phyloP scores from a whole-genome alignment of 2,113 vertebrate genomes.

The Halcyon senegalensis region DNA sequence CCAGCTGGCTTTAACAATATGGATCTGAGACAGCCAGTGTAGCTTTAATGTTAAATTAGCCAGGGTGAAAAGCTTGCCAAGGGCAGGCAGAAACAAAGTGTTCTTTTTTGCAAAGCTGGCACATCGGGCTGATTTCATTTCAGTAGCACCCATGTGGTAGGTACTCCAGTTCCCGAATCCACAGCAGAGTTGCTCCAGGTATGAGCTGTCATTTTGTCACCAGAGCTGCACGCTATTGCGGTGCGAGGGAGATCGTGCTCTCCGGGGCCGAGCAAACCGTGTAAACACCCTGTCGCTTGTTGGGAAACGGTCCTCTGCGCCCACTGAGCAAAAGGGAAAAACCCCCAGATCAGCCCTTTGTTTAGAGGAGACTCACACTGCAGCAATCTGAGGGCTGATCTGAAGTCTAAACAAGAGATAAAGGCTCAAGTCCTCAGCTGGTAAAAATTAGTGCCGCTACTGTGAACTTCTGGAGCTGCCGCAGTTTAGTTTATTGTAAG shows the following conservation, averaged over 20 bases:
- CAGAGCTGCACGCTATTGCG: fast-evolving
- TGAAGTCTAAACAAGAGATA: slow-evolving; percentile 39
- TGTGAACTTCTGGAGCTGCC: slow-evolving; percentile 22
- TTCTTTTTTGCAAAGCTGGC: slow-evolving; percentile 58
- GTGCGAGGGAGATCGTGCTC: fast-evolving
- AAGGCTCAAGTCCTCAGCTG: slow-evolving; percentile 32
- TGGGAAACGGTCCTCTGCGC: neutral
- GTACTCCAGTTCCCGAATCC: neutral
- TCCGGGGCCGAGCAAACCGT: fast-evolving
- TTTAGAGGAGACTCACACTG: neutral
- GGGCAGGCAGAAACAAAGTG: slow-evolving; percentile 67
- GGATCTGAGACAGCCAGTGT: slow-evolving; percentile 63
- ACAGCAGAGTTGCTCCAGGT: neutral
- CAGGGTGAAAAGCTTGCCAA: slow-evolving; percentile 64
- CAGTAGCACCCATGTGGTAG: slow-evolving; percentile 61
- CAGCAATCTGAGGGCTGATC: neutral
- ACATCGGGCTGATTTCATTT: slow-evolving; percentile 19
- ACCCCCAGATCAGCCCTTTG: neutral
- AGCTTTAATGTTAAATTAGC: slow-evolving; percentile 72
- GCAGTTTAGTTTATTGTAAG: neutral
- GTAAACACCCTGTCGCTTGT: neutral
- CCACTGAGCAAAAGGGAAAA: neutral
- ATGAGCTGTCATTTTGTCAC: neutral
- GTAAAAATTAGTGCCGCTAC: slow-evolving; percentile 23
- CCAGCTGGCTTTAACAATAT: slow-evolving; percentile 71